These are phyloP conservation scores for Trachelus iudaicus DNA, from an alignment of 2,888 invertebrate genomes.

Conservation along the genomic window DNA sequence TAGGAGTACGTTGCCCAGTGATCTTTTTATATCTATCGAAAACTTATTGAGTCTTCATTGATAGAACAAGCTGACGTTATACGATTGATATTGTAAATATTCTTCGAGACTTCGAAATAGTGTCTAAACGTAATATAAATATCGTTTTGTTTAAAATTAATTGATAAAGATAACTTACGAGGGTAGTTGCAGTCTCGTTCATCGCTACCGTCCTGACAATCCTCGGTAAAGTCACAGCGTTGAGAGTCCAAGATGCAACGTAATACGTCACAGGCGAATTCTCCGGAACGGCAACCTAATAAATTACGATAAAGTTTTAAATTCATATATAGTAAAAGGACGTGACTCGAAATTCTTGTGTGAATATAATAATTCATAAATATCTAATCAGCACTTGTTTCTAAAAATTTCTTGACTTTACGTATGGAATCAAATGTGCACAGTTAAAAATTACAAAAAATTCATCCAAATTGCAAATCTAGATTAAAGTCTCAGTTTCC, in stretches of 20 bases:
- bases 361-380: not conserved
- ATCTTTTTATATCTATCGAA: too few relatives aligned
- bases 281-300: conserved; percentile 69
- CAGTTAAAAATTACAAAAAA: not conserved
- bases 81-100: too few relatives aligned
- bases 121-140: not conserved
- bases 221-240: conserved; percentile 71
- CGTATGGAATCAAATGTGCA: not conserved
- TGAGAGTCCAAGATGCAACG: conserved; percentile 70
- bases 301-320: conserved; percentile 9
- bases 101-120: too few relatives aligned
- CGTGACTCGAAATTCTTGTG: not conserved
- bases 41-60: too few relatives aligned
- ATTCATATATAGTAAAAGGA: not conserved
- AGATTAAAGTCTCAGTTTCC: not conserved
- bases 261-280: conserved; percentile 73
- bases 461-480: not conserved
- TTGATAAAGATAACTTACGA: conserved; percentile 41
- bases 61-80: too few relatives aligned
- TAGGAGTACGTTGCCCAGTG: too few relatives aligned
- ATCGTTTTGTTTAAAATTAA: not conserved
- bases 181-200: conserved; percentile 72
- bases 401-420: not conserved
- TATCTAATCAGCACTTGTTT: not conserved
- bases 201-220: conserved; percentile 77